phyloP scores from a whole-genome alignment of 1,140 invertebrate genomes.

The Thaumetopoea pityocampa region DNA sequence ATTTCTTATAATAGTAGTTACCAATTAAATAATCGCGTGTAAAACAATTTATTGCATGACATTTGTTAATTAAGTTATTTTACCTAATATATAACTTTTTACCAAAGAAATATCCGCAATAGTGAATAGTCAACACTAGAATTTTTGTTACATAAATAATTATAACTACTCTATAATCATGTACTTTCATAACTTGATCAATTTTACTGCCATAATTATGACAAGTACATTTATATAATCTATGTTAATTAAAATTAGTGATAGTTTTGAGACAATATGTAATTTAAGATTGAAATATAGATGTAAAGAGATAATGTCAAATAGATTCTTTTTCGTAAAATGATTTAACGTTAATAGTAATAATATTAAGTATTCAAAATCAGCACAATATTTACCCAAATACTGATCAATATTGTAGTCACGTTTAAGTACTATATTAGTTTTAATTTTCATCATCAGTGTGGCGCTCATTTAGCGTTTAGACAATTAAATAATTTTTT shows the following conservation, averaged over 20 bases:
- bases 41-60: constrained; percentile 1
- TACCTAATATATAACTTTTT: constrained; percentile 1
- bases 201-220: too few species aligned
- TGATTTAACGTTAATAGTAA: too few species aligned
- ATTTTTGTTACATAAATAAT: too few species aligned
- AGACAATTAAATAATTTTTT: too few species aligned
- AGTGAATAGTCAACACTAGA: constrained; percentile 1
- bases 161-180: too few species aligned
- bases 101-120: constrained; percentile 19
- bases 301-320: constrained; percentile 11
- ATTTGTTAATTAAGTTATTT: not conserved
- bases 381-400: too few species aligned
- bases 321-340: too few species aligned
- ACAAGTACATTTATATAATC: constrained; percentile 5
- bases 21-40: constrained; percentile 39
- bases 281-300: constrained; percentile 24
- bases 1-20: constrained; percentile 52
- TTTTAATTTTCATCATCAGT: too few species aligned
- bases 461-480: too few species aligned
- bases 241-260: constrained; percentile 12
- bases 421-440: too few species aligned
- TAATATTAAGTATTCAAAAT: constrained; percentile 32
- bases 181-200: constrained; percentile 1
- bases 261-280: constrained; percentile 58
- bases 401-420: too few species aligned